Evolutionary conservation across 2,888 invertebrate genomes (phyloP), one percentile per base, ranked within the genome.

Genomic region (Drosophila picticornis): DNA sequence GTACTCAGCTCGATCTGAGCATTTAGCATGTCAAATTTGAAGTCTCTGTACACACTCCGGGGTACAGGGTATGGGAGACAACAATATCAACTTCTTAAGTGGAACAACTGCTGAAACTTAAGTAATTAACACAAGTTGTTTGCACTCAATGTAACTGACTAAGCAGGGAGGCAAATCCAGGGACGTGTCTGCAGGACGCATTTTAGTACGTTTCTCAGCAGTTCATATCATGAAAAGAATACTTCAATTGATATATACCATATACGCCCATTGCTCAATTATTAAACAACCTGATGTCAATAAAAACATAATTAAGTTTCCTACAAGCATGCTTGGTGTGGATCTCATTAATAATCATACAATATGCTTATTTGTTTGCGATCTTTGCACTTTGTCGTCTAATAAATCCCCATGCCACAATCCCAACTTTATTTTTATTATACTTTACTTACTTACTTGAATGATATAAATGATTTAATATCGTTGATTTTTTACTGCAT

Each of bases 71-170:
- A 43, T 57, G 2, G 2, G 10, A 16, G 57, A 48, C 46, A 52
- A 65, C 51, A 60, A 58, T 46, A 68, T 59, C 73, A 81, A 81
- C 77, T 83, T 81, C 81, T 78, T 75, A 84, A 81, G 83, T 83
- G 82, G 78, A 85, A 79, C 81, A 90, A 88, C 83, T 83, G 84
- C 87, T 87, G 81, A 84, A 84, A 90, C 89, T 90, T 90, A 90
- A 73, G 84, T 89, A 90, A 90, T 90, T 90, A 90, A 89, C 85
- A 84, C 89, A 84, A 87, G 87, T 90, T 87, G 75, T 81, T 88
- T 74, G 72, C 80, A 75, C 80, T 76, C 63, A 71, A 48, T 71
- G 70, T 74, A 74, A 65, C 68, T 70, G 77, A 52, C 68, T 38
- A 55, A 40, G 32, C 50, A 56, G 29, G 56, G 38, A n/a, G n/a